Evolutionary conservation across 2,888 invertebrate genomes (phyloP), one percentile per base, ranked within the genome.

Genomic region (Melitaea athalia): DNA sequence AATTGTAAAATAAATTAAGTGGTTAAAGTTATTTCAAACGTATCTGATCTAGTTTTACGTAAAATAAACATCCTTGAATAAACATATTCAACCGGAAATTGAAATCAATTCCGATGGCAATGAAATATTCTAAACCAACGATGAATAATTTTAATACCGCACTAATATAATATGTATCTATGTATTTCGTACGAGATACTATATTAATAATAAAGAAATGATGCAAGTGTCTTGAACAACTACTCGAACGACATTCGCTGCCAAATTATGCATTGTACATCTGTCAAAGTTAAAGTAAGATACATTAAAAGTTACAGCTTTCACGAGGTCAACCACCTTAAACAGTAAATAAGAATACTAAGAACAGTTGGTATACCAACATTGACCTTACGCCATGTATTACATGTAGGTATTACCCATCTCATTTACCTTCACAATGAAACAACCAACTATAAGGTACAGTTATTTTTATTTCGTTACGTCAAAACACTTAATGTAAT

Each of bases 181-280:
- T 55, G 7, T 31, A 53, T 53, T 24, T 12, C 7, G 31, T 31
- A 6, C 1, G 11, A 31, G 10, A 33, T 53, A 14, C 3, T 5
- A 33, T 55, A 55, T n/a, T 33, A 33, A 55, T 55, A 33, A 33
- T 33, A 31, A 6, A 6, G 33, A 12, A 14, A 14, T 24, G 17
- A 33, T 55, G 31, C 14, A 33, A 55, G 3, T 24, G 52, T 24
- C 24, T 52, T 33, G 33, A 33, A 55, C n/a, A 55, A 55, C 33
- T 55, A 55, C 53, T 55, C 14, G 53, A 33, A 33, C 53, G 53
- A 55, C n/a, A 14, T 55, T 55, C 7, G 53, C 33, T 55, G 53
- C 53, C 53, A 55, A 55, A 55, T 55, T 33, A n/a, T 55, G 53
- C 53, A 55, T 55, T 55, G 53, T 55, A 55, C 53, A 33, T 10